Evolutionary conservation across 2,888 invertebrate genomes (phyloP).

Genomic region (Xestia sexstrigata): DNA sequence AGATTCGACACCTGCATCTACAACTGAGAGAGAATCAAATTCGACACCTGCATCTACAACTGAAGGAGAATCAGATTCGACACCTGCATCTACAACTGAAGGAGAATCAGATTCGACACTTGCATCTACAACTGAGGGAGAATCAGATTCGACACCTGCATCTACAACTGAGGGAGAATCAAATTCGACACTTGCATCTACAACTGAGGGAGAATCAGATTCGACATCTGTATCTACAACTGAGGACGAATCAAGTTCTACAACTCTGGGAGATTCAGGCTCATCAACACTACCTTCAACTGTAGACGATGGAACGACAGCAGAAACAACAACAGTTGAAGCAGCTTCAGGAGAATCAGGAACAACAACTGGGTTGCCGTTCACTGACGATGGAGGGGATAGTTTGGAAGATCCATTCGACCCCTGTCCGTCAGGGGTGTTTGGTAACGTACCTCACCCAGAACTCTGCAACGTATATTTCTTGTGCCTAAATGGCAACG

Average conservation of each 20-base stretch:
- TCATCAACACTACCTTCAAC: background rate
- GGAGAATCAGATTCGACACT: background rate
- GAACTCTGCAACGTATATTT: conserved; percentile 72
- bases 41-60: background rate
- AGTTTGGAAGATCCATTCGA: conserved; percentile 16
- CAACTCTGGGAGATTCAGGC: background rate
- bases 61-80: background rate
- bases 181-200: background rate
- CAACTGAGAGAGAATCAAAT: conserved; percentile 1
- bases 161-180: background rate
- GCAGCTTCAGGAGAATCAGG: background rate
- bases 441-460: conserved; percentile 75
- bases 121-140: background rate
- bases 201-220: background rate
- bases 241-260: background rate
- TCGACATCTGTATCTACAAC: background rate
- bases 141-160: background rate
- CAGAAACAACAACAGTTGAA: background rate
- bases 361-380: background rate
- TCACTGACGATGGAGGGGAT: background rate
- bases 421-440: conserved; percentile 68
- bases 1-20: no score
- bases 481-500: conserved; percentile 72
- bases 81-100: background rate
- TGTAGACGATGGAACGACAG: background rate